These are phyloP conservation scores for Sylvilagus bachmani DNA, from an alignment of 2,113 vertebrate species.

Conservation along the genomic window DNA sequence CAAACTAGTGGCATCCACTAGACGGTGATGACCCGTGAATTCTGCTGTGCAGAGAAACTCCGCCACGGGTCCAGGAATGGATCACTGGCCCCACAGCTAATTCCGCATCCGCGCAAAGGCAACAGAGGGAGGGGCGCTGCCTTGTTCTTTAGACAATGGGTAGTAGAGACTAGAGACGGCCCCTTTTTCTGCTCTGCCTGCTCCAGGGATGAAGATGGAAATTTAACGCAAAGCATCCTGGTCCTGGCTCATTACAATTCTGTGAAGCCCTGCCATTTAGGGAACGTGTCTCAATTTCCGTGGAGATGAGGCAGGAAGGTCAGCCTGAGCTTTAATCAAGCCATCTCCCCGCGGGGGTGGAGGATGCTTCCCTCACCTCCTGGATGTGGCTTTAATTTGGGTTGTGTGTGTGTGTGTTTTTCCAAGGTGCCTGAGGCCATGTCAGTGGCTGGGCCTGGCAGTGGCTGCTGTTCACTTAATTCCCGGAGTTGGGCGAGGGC, in stretches of 20 bases:
- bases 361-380: slow-evolving; percentile 20
- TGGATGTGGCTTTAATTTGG: slow-evolving; percentile 63
- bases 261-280: slow-evolving; percentile 62
- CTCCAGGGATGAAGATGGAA: slow-evolving; percentile 46
- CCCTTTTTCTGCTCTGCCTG: slow-evolving; percentile 20
- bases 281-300: slow-evolving; percentile 62
- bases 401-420: neutral
- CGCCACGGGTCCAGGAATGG: slow-evolving; percentile 50
- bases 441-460: neutral
- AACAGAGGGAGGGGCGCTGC: neutral
- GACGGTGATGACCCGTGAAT: slow-evolving; percentile 58
- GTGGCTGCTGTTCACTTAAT: slow-evolving; percentile 36
- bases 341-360: neutral
- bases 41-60: slow-evolving; percentile 66
- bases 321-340: slow-evolving; percentile 79
- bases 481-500: slow-evolving; percentile 21
- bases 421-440: slow-evolving; percentile 38
- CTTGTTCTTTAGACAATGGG: slow-evolving; percentile 53
- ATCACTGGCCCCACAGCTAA: slow-evolving; percentile 70
- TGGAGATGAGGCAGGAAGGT: slow-evolving; percentile 75
- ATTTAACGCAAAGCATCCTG: neutral
- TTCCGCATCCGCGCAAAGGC: slow-evolving; percentile 63
- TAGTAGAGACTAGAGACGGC: slow-evolving; percentile 39
- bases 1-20: slow-evolving; percentile 59
- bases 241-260: slow-evolving; percentile 43